A percentile compares a stretch with the other conserved stretches of the same genome.
These are phyloP conservation scores for Sebastes kiyomatsui DNA, from an alignment of 2,797 vertebrate species.

Conservation along the genomic window DNA sequence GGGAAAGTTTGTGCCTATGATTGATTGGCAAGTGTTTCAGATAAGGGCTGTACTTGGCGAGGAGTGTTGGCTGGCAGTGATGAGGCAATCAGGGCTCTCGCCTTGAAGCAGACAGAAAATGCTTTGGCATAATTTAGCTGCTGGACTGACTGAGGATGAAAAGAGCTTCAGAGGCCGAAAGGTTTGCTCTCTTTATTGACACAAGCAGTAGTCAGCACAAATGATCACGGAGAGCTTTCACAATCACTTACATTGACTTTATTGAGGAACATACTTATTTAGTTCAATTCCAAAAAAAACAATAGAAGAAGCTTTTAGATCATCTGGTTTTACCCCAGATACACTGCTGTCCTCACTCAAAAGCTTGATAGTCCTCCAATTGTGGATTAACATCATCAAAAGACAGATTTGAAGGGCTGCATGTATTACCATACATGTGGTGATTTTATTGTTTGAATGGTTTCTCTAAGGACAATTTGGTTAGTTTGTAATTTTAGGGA, in stretches of 20 bases:
- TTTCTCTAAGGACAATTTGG: neutral
- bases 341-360: neutral
- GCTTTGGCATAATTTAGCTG: slow-evolving; percentile 66
- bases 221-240: neutral
- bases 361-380: neutral
- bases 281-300: neutral
- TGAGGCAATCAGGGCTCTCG: slow-evolving; percentile 73
- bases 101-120: slow-evolving; percentile 68
- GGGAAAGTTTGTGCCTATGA: slow-evolving; percentile 63
- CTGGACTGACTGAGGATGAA: slow-evolving; percentile 49
- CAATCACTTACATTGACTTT: slow-evolving; percentile 3
- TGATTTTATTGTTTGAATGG: neutral
- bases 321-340: slow-evolving; percentile 26
- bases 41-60: slow-evolving; percentile 65
- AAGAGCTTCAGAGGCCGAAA: slow-evolving; percentile 41
- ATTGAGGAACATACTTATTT: neutral
- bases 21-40: slow-evolving; percentile 78
- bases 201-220: slow-evolving; percentile 27
- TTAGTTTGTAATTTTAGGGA: neutral
- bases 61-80: slow-evolving; percentile 64
- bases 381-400: slow-evolving; percentile 19
- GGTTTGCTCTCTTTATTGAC: slow-evolving; percentile 41
- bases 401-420: slow-evolving; percentile 6
- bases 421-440: slow-evolving; percentile 26
- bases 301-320: neutral